Base-by-base conservation (phyloP, 2,113 vertebrate genomes). In the Podarcis muralis region DNA sequence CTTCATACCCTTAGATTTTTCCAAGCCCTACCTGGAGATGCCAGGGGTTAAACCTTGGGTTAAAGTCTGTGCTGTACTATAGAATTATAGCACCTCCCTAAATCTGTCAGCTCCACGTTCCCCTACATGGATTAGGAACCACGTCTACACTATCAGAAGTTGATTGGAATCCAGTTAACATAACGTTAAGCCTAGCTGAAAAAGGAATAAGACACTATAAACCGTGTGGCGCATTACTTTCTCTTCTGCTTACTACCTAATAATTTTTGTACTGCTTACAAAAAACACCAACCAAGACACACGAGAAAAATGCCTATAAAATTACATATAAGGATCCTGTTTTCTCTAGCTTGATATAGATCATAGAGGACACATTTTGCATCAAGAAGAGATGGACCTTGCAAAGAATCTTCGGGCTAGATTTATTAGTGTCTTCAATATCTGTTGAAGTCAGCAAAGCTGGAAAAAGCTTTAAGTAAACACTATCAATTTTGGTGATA, bases 371-470 rank as follows among this genome's bases (percentile, higher is more conserved):
- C 92, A 87, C 74, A 91, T 84, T 90, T 22, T 93, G 3, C 37
- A 84, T 68, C 93, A 89, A 84, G 66, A 90, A 90, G 74, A 84
- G 83, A 90, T 43, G 72, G 66, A 88, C 93, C 94, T 68, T 91
- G 85, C 93, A 91, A 92, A 88, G 86, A 95, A 83, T 22, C 0
- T 0, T 86, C 85, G 88, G 87, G 93, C 93, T 92, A 95, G 92
- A 96, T 92, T 94, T 95, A 95, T 88, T 95, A 93, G 91, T 93
- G 94, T 88, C 89, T 93, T 94, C 90, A 94, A 68, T 95, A 94
- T 92, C 92, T 96, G 89, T 93, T 94, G 87, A 94, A 94, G 91
- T 94, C 92, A 94, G 91, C 81, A 94, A 93, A 92, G 88, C 92
- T 91, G 71, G 89, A 94, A 92, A 91, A 95, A 93, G 93, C 90